Conservation (phyloP, 2,797 vertebrate genomes). For the Sphaeramia orbicularis region DNA sequence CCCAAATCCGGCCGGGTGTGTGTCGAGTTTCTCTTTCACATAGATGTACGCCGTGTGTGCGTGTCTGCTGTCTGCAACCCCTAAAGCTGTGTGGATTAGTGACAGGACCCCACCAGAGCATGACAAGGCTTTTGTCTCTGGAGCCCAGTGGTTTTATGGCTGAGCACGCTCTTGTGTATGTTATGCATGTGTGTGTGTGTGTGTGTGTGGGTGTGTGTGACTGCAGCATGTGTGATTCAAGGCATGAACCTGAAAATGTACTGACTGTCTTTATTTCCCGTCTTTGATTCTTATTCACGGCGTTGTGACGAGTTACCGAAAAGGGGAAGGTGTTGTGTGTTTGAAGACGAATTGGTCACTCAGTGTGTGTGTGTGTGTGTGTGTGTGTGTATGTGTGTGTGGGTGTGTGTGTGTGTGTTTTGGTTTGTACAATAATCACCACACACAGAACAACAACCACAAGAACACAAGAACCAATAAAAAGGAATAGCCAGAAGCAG, state of each 20-base stretch:
- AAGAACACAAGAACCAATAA: no score
- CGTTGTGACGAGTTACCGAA: conserved; percentile 28
- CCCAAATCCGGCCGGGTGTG: conserved; percentile 60
- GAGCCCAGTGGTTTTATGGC: conserved; percentile 82
- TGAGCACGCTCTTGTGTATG: conserved; percentile 51
- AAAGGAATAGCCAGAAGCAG: no score
- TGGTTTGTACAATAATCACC: no score
- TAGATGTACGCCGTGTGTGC: conserved; percentile 44
- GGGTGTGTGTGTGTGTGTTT: no score
- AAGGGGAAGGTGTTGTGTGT: conserved; percentile 1
- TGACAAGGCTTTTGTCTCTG: conserved; percentile 86
- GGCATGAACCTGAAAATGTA: conserved; percentile 36
- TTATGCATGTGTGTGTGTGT: conserved; percentile 25
- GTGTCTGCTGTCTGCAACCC: conserved; percentile 78
- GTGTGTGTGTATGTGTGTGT: no score
- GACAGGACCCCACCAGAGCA: conserved; percentile 83
- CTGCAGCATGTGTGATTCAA: conserved; percentile 6
- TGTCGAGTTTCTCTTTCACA: conserved; percentile 68
- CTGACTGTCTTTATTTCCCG: conserved; percentile 70
- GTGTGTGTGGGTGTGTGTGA: conserved; percentile 20
- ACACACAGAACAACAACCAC: no score
- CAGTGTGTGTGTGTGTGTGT: conserved; percentile 26
- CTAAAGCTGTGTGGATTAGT: conserved; percentile 86
- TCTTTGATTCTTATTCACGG: conserved; percentile 62
- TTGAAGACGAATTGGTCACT: conserved; percentile 1